Evolutionary conservation across 2,797 vertebrate genomes (phyloP).

Genomic region (Chaetodon trifasciatus): DNA sequence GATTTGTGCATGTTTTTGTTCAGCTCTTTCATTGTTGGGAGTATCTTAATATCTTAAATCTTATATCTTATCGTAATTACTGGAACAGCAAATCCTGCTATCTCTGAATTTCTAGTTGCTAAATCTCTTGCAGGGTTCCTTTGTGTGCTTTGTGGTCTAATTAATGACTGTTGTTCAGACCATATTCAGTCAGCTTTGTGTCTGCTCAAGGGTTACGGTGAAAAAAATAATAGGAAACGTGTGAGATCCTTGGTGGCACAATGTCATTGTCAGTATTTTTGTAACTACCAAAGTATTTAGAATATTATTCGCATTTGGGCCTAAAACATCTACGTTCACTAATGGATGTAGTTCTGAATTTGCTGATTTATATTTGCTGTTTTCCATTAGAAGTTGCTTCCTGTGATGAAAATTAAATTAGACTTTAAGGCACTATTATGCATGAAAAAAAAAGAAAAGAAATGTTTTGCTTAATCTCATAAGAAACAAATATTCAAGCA

Average conservation of each 20-base stretch:
- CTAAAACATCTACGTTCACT: not conserved
- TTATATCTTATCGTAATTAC: not conserved
- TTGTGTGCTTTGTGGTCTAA: constrained; percentile 9
- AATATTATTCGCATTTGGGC: not conserved
- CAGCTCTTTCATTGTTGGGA: not conserved
- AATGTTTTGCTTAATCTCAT: not conserved
- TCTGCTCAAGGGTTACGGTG: not conserved
- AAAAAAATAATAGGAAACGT: not conserved
- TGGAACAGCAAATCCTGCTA: not conserved
- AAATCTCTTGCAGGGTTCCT: not conserved
- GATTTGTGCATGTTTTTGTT: not conserved
- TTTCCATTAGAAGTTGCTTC: not conserved
- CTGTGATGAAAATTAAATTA: not conserved
- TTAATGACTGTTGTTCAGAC: not conserved
- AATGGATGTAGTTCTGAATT: not conserved
- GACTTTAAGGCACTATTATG: not conserved
- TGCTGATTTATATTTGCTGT: not conserved
- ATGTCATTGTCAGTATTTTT: not conserved
- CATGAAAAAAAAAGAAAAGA: no score
- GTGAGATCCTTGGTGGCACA: not conserved
- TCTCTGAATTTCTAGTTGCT: not conserved
- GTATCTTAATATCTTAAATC: not conserved
- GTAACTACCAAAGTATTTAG: not conserved
- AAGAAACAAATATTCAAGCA: not conserved
- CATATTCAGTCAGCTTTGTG: not conserved